Evolutionary conservation across 2,797 vertebrate genomes (phyloP), one percentile per base, ranked within the genome.

Genomic region (Ibycter americanus): DNA sequence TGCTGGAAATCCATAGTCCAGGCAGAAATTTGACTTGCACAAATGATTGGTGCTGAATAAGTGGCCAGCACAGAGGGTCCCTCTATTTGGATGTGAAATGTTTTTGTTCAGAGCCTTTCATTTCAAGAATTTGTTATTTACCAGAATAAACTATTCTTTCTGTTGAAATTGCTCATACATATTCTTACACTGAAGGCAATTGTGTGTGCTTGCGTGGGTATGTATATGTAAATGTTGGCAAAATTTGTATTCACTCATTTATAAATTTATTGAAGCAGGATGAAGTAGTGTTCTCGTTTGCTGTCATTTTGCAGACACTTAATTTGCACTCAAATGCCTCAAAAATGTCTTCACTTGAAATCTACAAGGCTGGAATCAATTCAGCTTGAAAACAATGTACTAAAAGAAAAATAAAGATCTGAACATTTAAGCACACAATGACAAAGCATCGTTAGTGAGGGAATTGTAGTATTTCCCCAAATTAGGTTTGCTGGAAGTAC

Each of bases 271-370:
- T 92, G 95, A 95, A 85, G 81, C 71, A 83, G 89, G 74, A 91
- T 96, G 81, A 96, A 94, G 91, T 54, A 87, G 81, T 73, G 65
- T 80, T 95, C 96, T 97, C 86, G 89, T 97, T 95, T 94, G 78
- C 92, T 96, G 95, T 92, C 86, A 89, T 96, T 95, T 94, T 94
- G 78, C 44, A 95, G 83, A 23, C 71, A 82, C 73, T 96, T 91
- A 90, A 90, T 95, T 95, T 96, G 93, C 83, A 90, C 92, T 95
- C 93, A 92, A 94, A 96, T 90, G 56, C 74, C 66, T 95, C 83
- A 90, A 71, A 95, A 93, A 91, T 47, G 9, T 87, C 93, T 96
- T 96, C 74, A 65, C 86, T 95, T 72, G 90, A 95, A 85, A 92
- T 83, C 59, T 96, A 77, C 25, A 76, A 79, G 40, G 27, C 32